Base-by-base conservation (phyloP, 2,113 vertebrate species). In the Eubucco bourcierii region DNA sequence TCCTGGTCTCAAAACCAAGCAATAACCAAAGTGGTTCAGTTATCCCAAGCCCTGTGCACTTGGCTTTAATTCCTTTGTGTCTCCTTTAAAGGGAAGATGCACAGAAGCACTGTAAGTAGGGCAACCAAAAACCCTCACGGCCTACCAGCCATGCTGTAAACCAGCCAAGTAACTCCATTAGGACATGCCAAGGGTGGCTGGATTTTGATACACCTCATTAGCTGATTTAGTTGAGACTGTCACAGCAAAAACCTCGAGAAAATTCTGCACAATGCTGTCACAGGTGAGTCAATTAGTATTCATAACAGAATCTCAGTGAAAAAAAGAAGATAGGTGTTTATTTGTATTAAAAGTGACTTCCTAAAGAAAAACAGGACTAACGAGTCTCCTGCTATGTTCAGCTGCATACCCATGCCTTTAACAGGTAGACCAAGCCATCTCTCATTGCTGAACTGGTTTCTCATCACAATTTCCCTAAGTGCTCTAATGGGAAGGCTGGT, bases 381-480 rank as follows among this genome's bases (percentile, higher is more conserved):
- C 94, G 7, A 75, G 94, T 90, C 94, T 61, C 15, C 44, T 80
- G 80, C 72, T 73, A 9, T 1, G 23, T 84, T 87, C 41, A 52
- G 72, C 27, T 77, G 74, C 80, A 70, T 63, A 67, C 4, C 0
- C 55, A 65, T 52, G 34, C 44, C 80, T 91, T 65, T 34, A 86
- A 39, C 81, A 87, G 68, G 77, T 10, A 95, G 60, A 23, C 78
- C 59, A 85, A 87, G 73, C 3, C 1, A 87, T 56, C 15, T 27
- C 74, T 74, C 84, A 80, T 10, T 47, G 90, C 90, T 68, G 25
- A 94, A 90, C 95, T 95, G 90, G 95, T 94, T 96, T 91, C 88
- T 94, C 92, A 84, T 90, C 71, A 58, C 44, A 27, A 67, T 92
- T 89, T 87, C 81, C 64, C 56, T 89, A 47, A 66, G 88, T 33